These are phyloP conservation scores for Aporophyla nigra DNA, from an alignment of 2,888 invertebrate species.

Conservation along the genomic window DNA sequence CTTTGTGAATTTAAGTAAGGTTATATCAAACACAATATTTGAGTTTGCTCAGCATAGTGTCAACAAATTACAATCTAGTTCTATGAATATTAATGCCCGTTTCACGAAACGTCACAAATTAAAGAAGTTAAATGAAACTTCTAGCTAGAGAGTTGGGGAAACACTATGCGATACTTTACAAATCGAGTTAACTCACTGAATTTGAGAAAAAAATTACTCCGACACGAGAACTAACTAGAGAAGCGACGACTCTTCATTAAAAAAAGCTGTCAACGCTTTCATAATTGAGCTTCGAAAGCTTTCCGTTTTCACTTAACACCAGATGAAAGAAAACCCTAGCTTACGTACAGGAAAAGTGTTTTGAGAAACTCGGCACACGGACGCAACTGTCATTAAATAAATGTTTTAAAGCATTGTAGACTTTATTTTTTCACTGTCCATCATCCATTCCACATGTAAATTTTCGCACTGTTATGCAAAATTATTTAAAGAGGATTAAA, in stretches of 20 bases:
- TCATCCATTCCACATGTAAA: conserved; percentile 48
- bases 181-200: conserved; percentile 10
- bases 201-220: conserved; percentile 12
- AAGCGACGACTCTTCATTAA: conserved; percentile 2
- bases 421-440: conserved; percentile 32
- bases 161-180: background rate
- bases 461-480: conserved; percentile 54
- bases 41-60: conserved; percentile 20
- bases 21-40: conserved; percentile 49
- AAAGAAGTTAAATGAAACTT: background rate
- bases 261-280: conserved; percentile 32
- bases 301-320: conserved; percentile 22
- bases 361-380: conserved; percentile 9
- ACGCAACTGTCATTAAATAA: conserved; percentile 15
- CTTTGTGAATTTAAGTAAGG: conserved; percentile 38
- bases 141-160: background rate
- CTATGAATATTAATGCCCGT: conserved; percentile 28
- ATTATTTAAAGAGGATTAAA: conserved; percentile 52
- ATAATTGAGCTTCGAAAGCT: conserved; percentile 31
- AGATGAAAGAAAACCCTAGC: conserved; percentile 21
- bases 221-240: background rate
- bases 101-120: conserved; percentile 17
- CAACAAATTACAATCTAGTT: conserved; percentile 22
- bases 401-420: conserved; percentile 15
- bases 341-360: conserved; percentile 20